Percentiles rank a stretch among this genome's conserved stretches.
These are phyloP conservation scores for Genyomyrus donnyi DNA, from an alignment of 2,113 vertebrate species.

Conservation along the genomic window DNA sequence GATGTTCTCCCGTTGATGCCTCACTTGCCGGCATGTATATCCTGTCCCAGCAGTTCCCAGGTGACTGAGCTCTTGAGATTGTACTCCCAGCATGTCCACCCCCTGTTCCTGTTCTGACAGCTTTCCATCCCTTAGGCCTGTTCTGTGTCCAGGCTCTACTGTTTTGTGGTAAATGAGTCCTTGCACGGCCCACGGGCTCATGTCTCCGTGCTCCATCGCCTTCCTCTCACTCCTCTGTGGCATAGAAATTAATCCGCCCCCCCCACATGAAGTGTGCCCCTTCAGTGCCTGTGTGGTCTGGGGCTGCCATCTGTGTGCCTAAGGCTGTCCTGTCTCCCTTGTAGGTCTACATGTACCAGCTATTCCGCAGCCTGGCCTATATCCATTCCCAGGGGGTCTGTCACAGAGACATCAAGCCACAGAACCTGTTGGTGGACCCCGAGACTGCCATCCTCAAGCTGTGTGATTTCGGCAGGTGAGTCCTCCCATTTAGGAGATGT, in stretches of 20 bases:
- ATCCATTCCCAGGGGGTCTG: slow-evolving; percentile 94
- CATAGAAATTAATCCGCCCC: background rate
- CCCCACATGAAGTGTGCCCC: background rate
- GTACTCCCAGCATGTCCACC: background rate
- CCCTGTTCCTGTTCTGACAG: background rate
- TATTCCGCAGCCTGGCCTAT: slow-evolving; percentile 89
- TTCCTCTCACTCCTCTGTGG: background rate
- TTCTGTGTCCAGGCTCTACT: background rate
- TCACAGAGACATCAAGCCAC: slow-evolving; percentile 89
- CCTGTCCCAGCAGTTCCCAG: background rate
- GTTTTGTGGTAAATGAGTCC: background rate
- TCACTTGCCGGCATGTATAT: background rate
- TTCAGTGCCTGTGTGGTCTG: background rate
- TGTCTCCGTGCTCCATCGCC: background rate
- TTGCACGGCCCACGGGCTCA: background rate
- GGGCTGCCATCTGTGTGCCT: background rate
- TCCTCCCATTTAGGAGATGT: background rate
- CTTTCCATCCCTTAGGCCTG: background rate
- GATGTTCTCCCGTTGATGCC: background rate
- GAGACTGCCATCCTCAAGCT: slow-evolving; percentile 88
- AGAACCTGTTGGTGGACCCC: slow-evolving; percentile 86
- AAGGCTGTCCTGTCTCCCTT: background rate
- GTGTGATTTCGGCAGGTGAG: slow-evolving; percentile 87
- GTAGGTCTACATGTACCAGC: slow-evolving; percentile 93
- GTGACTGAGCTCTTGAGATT: background rate